These are phyloP conservation scores for Circaetus gallicus DNA, from an alignment of 2,113 vertebrate genomes.

Conservation along the genomic window DNA sequence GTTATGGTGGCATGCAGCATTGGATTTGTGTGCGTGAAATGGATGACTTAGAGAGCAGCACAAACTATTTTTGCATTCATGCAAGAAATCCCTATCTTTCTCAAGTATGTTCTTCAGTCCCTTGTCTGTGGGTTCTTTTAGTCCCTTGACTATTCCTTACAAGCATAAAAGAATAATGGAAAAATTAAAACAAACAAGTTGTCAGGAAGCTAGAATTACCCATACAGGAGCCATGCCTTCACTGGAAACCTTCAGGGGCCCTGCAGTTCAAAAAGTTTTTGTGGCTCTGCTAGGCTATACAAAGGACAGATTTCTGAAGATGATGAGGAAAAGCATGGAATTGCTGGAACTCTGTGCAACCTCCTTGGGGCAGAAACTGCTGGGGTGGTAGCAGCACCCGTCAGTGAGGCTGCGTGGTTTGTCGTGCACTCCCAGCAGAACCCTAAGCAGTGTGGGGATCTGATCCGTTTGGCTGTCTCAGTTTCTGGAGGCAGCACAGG, in stretches of 20 bases:
- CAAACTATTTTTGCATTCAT: background rate
- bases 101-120: background rate
- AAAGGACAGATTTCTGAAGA: background rate
- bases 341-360: background rate
- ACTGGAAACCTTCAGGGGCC: background rate
- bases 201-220: background rate
- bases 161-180: background rate
- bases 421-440: background rate
- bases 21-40: background rate
- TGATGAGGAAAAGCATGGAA: background rate
- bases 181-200: background rate
- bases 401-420: fast-evolving
- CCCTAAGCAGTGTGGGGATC: fast-evolving
- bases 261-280: background rate
- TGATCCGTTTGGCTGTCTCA: fast-evolving
- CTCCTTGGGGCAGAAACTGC: background rate
- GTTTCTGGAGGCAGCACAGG: background rate
- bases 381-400: fast-evolving
- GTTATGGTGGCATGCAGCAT: background rate
- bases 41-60: background rate
- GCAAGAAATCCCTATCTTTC: background rate
- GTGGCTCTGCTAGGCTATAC: background rate
- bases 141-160: background rate
- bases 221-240: background rate
- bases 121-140: background rate